These are phyloP conservation scores for Cervus canadensis DNA, from an alignment of 2,113 vertebrate genomes.

Conservation along the genomic window DNA sequence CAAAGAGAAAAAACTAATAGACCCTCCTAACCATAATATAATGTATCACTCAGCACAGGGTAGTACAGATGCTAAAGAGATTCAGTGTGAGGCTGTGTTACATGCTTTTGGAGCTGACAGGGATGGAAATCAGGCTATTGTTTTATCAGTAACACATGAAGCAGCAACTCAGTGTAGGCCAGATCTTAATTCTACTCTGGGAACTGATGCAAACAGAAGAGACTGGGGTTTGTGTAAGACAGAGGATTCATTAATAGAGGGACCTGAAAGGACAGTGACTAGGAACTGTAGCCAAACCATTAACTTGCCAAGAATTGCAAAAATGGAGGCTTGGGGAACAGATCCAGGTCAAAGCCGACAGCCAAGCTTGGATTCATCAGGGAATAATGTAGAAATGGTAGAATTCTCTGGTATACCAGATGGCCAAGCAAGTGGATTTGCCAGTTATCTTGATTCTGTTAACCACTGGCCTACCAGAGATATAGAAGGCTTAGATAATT, in stretches of 20 bases:
- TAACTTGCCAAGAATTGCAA: constrained; percentile 66
- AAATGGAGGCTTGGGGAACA: constrained; percentile 74
- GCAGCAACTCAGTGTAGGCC: background rate
- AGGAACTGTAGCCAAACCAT: constrained; percentile 27
- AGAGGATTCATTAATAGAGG: constrained; percentile 58
- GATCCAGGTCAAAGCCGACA: constrained; percentile 70
- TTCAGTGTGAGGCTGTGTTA: constrained; percentile 47
- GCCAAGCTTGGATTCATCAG: constrained; percentile 77
- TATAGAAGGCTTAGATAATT: constrained; percentile 62
- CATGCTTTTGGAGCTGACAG: constrained; percentile 38
- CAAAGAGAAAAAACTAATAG: background rate
- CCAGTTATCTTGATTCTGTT: constrained; percentile 78
- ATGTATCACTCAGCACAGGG: constrained; percentile 43
- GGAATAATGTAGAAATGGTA: constrained; percentile 70
- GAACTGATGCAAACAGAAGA: constrained; percentile 37
- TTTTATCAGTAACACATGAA: constrained; percentile 49
- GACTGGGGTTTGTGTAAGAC: constrained; percentile 42
- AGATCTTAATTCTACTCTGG: constrained; percentile 32
- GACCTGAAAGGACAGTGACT: background rate
- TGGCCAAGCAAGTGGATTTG: constrained; percentile 75
- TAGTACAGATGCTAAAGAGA: constrained; percentile 33
- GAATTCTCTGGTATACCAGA: constrained; percentile 71
- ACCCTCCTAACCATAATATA: background rate
- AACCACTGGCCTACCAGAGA: constrained; percentile 76
- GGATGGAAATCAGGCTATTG: constrained; percentile 43